Base-by-base conservation (phyloP, 2,797 vertebrate species). In the Hoplostethus mediterraneus region DNA sequence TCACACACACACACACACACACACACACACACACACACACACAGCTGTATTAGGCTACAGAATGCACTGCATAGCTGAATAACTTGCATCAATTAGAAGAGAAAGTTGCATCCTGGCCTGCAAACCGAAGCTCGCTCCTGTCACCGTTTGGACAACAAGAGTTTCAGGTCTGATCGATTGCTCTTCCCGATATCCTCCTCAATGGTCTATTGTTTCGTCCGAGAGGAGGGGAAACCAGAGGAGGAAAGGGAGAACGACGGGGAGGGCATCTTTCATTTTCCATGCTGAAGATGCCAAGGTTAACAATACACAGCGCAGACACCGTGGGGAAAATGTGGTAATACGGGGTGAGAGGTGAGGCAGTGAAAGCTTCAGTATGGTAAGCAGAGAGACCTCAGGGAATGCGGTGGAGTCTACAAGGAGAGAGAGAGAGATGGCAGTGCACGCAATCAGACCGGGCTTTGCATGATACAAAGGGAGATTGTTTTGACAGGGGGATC, bases 241-340 rank as follows among this genome's bases (percentile, higher is more conserved):
- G 59, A 48, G 40, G n/a, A 31, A 0, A 30, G 33, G 10, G 14
- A 63, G 54, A 49, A 40, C 38, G 30, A 33, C 49, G 49, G 31
- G 48, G 67, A 65, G 80, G 66, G 53, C 82, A 79, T 83, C 67
- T 77, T 73, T 16, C 52, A 73, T 79, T 71, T 55, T 80, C 48
- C 47, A 17, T 13, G 28, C 30, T 10, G 55, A 57, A 36, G 74
- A 89, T 77, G 87, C 89, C 86, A 90, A 90, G 89, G 86, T 90
- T 91, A 90, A 92, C 88, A 87, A 84, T 82, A 73, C 55, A 48
- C 84, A 90, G 84, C 82, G 79, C 70, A 51, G 45, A 68, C 75
- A 84, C 58, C 70, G 62, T 25, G 53, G 83, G 75, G 79, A 68
- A 68, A 82, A 67, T 73, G 81, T 81, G 77, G 80, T 63, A 75